Percentiles rank a stretch among this genome's conserved stretches.
phyloP scores from a whole-genome alignment of 1,140 invertebrate genomes.

The Hylaeus volcanicus region DNA sequence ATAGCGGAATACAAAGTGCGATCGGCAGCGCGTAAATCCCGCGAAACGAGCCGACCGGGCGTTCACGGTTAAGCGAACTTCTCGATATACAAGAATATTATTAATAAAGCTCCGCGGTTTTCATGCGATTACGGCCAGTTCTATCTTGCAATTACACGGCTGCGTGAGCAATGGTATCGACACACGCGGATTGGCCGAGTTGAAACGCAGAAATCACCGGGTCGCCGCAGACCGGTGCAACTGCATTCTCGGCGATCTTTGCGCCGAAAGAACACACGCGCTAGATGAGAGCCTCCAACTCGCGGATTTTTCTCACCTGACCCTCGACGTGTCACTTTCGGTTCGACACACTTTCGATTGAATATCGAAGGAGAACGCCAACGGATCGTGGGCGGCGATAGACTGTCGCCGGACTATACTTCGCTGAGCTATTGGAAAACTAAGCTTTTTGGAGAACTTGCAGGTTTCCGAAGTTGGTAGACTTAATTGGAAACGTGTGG shows the following conservation, averaged over 20 bases:
- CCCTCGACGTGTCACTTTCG: constrained; percentile 43
- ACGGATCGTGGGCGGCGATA: constrained; percentile 18
- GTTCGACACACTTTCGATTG: constrained; percentile 48
- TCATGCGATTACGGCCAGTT: constrained; percentile 9
- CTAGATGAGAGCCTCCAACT: constrained; percentile 21
- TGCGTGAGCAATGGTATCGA: constrained; percentile 17
- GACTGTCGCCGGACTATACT: neutral
- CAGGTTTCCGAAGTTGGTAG: too few relatives aligned
- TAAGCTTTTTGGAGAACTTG: neutral
- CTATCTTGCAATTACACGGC: constrained; percentile 18
- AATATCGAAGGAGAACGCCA: constrained; percentile 11
- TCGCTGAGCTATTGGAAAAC: neutral
- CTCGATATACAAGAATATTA: neutral
- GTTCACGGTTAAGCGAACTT: neutral
- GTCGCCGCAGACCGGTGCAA: constrained; percentile 31
- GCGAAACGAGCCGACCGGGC: neutral
- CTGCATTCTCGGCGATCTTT: constrained; percentile 34
- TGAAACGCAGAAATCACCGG: constrained; percentile 21
- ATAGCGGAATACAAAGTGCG: constrained; percentile 29
- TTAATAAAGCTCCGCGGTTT: constrained; percentile 22
- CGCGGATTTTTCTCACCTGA: constrained; percentile 24
- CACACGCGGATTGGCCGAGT: neutral
- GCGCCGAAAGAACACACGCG: constrained; percentile 26
- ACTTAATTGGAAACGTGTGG: neutral
- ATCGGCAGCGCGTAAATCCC: constrained; percentile 20